Evolutionary conservation across 1,140 invertebrate species (phyloP), one percentile per base, ranked within the genome.

Genomic region (Psix sp.): DNA sequence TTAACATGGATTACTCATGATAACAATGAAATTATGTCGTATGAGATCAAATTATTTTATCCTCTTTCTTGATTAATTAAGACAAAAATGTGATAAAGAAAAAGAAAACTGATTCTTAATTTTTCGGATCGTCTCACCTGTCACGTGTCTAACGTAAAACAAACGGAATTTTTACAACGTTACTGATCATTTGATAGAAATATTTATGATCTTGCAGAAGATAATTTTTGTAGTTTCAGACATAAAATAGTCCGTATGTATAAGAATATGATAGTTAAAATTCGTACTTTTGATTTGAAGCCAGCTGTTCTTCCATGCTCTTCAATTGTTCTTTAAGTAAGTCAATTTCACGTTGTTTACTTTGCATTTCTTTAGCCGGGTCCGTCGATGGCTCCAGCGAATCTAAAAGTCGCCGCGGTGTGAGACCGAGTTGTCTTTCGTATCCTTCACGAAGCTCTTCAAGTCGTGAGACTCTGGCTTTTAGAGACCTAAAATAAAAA

Each of bases 401-500:
- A 73, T 70, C 79, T 15, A 80, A 65, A 76, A 80, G 72, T 63
- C 62, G 80, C 38, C 57, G 83, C 71, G 74, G 80, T 3, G 40
- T 42, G 15, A 78, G 21, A 39, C 83, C 80, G 24, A 81, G 60
- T 67, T 88, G 88, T 35, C 82, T 85, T 79, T 89, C 88, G 65
- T 89, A 90, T 17, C 89, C 89, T 42, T 90, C 87, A 3, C 86
- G 86, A 13, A 90, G 76, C 10, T 89, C 88, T 45, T 89, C 88
- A 2, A 94, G 81, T 29, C 90, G 86, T 54, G 92, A 89, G 18
- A 94, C 91, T 88, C 95, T 94, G 5, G 89, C 89, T 76, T 90
- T 87, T 29, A 93, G 78, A 78, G 91, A 90, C 79, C 88, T 86
- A 54, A 56, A 43, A 48, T 16, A 40, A 72, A 48, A 56, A 60